Base-by-base conservation (phyloP, 2,797 vertebrate species). In the Novumbra hubbsi region DNA sequence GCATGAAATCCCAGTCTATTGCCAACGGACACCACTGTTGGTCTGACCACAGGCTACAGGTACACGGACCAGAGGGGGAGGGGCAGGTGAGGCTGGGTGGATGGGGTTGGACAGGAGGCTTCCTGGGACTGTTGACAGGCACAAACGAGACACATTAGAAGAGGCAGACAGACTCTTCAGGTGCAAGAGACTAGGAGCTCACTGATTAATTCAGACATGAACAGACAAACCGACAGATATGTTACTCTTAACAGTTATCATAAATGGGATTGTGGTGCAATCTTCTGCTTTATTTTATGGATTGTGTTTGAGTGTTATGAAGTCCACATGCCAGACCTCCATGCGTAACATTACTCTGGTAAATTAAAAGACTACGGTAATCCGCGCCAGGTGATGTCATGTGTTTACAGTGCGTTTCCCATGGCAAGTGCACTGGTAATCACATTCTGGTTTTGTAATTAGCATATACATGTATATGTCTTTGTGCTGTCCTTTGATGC, bases 121-220 rank as follows among this genome's bases (percentile, higher is more conserved):
- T 92, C 90, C 90, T 89, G 85, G 73, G 84, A 77, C 83, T 89
- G 90, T 83, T 92, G 92, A 93, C 90, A 92, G 89, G 81, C 81
- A 80, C 65, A 70, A 85, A 86, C 75, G 65, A 85, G 78, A 80
- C 9, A 45, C 83, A 80, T 85, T 81, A 88, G 41, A 14, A 45
- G 41, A 11, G 41, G 81, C 88, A 91, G 91, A 91, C 88, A 88
- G 84, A 81, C 84, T 88, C 80, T 75, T 87, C 65, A 80, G 86
- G 86, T 84, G 84, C 77, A 77, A 88, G 82, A 79, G 74, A 24
- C 16, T 21, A 21, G 19, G 21, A n/a, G 55, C 55, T 57, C 55
- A 57, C 19, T 57, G 19, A 57, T n/a, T 57, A 15, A 57, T n/a
- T 32, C 16, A 64, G 32, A 4, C 41, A n/a, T 6, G 38, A 15